Evolutionary conservation across 1,140 invertebrate species (phyloP), one percentile per base, ranked within the genome.

Genomic region (Eueides isabella): DNA sequence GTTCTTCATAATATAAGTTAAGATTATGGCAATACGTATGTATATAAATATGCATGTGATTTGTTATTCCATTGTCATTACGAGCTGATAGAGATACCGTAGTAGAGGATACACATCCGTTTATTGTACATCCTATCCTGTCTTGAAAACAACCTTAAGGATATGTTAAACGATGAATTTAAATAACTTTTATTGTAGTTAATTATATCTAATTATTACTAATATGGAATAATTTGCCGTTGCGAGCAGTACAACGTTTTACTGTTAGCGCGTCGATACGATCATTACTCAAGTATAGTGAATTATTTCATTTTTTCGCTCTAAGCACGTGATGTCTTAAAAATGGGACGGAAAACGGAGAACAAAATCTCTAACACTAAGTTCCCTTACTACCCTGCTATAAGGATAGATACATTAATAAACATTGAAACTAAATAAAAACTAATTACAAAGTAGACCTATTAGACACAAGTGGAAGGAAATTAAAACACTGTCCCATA

Each of bases 71-170:
- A 71, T 77, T 77, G 71, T 74, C 71, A 77, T 71, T 70, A 74
- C 71, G 66, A 65, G 31, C 12, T 64, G 26, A 68, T 71, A 61
- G 64, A 68, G 69, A 48, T 68, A 63, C 28, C 35, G 55, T 31
- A 14, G 35, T 67, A 44, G 11, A 77, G 76, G 76, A 74, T 71
- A 77, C 67, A 44, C 76, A 71, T 77, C 76, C 71, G 72, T 68
- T 31, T 74, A 74, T 74, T 74, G 72, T 74, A 38, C 38, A 11
- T 41, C 11, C 41, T 26, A 55, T 55, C 48, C 23, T 55, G 19
- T 23, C 7, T 55, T 55, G 26, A 55, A 55, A 48, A n/a, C 19
- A 23, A 19, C 19, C 23, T 26, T 55, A 23, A 12, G 19, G 11
- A 55, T 55, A 55, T 55, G n/a, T 12, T 38, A 38, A 38, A 16